Percentiles rank a stretch among this genome's conserved stretches.
phyloP scores from a whole-genome alignment of 2,797 vertebrate species.

The Parotocinclus haroldoi region DNA sequence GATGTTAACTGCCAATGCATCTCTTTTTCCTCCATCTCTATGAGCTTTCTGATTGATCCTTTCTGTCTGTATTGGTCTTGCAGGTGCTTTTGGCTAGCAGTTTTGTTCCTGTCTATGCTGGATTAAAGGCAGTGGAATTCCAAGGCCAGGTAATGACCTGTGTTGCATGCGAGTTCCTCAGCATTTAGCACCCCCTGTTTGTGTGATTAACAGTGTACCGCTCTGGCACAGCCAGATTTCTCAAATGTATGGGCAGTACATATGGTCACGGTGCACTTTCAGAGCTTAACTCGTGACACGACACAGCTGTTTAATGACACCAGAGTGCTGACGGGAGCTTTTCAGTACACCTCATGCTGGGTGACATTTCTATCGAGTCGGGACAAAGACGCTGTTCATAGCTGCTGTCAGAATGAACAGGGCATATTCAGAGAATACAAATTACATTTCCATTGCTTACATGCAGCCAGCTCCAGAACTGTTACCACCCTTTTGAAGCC shows the following conservation, averaged over 20 bases:
- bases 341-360: conserved; percentile 16
- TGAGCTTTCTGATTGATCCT: background rate
- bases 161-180: background rate
- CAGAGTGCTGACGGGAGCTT: conserved; percentile 7
- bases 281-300: conserved; percentile 13
- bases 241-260: conserved; percentile 11
- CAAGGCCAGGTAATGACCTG: conserved; percentile 78
- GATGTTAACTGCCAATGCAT: no score
- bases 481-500: no score
- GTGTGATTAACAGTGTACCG: conserved; percentile 14
- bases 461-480: no score
- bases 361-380: conserved; percentile 5
- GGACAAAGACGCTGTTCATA: background rate
- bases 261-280: background rate
- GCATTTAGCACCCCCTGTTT: conserved; percentile 3
- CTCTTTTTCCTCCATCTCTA: no score
- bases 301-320: conserved; percentile 18
- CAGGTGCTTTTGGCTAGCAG: conserved; percentile 88
- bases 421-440: background rate
- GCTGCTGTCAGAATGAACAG: background rate
- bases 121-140: conserved; percentile 79
- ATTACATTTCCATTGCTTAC: background rate
- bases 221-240: conserved; percentile 14
- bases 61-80: conserved; percentile 24
- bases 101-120: conserved; percentile 85